Evolutionary conservation across 2,797 vertebrate genomes (phyloP), one percentile per base, ranked within the genome.

Genomic region (Myiothlypis chrysogaster): DNA sequence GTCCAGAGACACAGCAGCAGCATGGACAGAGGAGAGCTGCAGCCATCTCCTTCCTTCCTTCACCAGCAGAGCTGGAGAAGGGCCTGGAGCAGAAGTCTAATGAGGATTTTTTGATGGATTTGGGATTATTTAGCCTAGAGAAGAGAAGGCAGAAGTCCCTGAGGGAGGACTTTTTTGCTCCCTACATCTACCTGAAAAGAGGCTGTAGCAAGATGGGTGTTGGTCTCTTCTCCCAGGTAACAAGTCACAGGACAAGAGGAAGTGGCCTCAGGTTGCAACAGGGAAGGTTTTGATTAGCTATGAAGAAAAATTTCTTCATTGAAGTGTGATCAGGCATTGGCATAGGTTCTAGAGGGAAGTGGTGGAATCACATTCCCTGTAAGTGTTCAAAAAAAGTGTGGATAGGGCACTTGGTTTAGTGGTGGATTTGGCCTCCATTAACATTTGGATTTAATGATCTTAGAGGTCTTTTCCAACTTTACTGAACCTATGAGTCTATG

Each of bases 1-100:
- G 56, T 37, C 21, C 3, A 3, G 53, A 37, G 44, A 27, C 22
- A 14, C 0, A 0, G 13, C 8, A 8, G 27, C 5, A 14, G 34
- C 34, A 19, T 5, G 9, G 66, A 65, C 49, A 41, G 28, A 52
- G 68, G 22, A 69, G 24, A 8, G 22, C 63, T 57, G 22, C 53
- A 91, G 82, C 56, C 64, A n/a, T 66, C 20, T 64, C 56, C 46
- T 57, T 25, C 55, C 14, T 73, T 73, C 71, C 49, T 83, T n/a
- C 55, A 44, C 24, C 37, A 46, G 39, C 11, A 37, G 24, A 66
- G n/a, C 28, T 46, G 68, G 20, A 25, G n/a, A 59, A 46, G 17
- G n/a, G 43, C 32, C 57, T 71, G 50, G 22, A 79, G 14, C 50
- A 49, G 25, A 23, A 43, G 25, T 11, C 43, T 43, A 18, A 12